These are phyloP conservation scores for Bombycilla garrulus DNA, from an alignment of 2,113 vertebrate genomes.

Conservation along the genomic window DNA sequence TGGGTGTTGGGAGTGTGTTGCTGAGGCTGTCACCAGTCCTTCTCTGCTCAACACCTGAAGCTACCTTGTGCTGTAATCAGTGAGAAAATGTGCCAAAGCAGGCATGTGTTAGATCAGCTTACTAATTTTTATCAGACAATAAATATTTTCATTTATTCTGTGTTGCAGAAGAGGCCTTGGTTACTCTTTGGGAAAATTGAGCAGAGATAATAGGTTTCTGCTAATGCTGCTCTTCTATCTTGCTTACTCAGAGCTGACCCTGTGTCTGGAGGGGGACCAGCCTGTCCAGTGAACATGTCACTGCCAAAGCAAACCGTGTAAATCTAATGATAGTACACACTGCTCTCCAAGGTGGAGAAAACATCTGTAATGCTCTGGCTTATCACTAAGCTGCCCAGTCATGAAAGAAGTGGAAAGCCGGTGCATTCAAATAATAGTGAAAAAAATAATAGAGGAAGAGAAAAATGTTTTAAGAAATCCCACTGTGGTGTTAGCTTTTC, in stretches of 20 bases:
- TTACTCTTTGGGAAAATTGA: conserved; percentile 40
- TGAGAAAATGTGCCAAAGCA: neutral
- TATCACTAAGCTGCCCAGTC: conserved; percentile 45
- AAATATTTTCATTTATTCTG: conserved; percentile 38
- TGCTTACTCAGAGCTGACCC: conserved; percentile 5
- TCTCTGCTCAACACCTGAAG: neutral
- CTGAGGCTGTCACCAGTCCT: neutral
- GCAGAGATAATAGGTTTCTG: conserved; percentile 21
- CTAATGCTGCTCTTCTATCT: conserved; percentile 46
- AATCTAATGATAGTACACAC: neutral
- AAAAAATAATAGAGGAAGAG: neutral
- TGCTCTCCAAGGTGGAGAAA: conserved; percentile 39
- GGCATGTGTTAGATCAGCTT: neutral
- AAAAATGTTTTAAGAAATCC: neutral
- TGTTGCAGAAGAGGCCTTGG: neutral
- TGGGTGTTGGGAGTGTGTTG: neutral
- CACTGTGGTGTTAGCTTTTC: neutral
- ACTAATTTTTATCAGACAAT: conserved; percentile 32
- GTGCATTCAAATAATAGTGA: neutral
- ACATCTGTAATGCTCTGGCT: conserved; percentile 2
- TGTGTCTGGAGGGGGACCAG: neutral
- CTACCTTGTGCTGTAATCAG: rapidly evolving
- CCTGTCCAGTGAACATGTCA: neutral
- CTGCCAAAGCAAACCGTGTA: conserved; percentile 33
- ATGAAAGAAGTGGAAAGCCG: neutral